These are phyloP conservation scores for Phthorimaea operculella DNA, from an alignment of 1,140 invertebrate species.

Conservation along the genomic window DNA sequence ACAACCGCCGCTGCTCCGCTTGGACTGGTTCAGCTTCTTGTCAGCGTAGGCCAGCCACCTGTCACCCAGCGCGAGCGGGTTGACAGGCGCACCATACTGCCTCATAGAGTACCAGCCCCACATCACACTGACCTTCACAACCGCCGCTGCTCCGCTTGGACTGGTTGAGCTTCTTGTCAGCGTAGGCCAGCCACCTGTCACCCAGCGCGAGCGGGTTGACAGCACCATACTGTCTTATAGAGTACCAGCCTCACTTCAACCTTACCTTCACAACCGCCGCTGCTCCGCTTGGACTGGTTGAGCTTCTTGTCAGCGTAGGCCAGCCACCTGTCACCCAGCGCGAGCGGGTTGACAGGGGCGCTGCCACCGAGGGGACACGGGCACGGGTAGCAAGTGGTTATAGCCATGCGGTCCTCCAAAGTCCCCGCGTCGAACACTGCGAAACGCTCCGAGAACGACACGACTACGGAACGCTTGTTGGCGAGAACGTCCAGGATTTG, in stretches of 20 bases:
- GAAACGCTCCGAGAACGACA: conserved; percentile 90
- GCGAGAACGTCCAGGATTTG: conserved; percentile 88
- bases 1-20: conserved; percentile 88
- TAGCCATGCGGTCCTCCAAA: conserved; percentile 85
- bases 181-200: conserved; percentile 82
- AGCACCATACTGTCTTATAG: conserved; percentile 74
- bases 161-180: conserved; percentile 86
- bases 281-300: conserved; percentile 83
- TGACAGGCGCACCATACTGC: conserved; percentile 79
- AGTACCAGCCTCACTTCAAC: conserved; percentile 79
- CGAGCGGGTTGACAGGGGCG: conserved; percentile 86
- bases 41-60: conserved; percentile 87
- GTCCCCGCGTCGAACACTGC: conserved; percentile 91
- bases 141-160: conserved; percentile 89
- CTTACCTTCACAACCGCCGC: conserved; percentile 82
- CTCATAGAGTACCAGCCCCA: no score
- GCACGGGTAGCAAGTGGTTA: conserved; percentile 91
- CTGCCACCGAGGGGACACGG: conserved; percentile 73
- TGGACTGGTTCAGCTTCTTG: conserved; percentile 81
- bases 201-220: conserved; percentile 81
- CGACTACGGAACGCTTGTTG: conserved; percentile 84
- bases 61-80: conserved; percentile 90
- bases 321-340: conserved; percentile 84
- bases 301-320: conserved; percentile 89
- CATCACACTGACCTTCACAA: conserved; percentile 74